Conservation (phyloP, 1,140 invertebrate species). For the Prorops nasuta region DNA sequence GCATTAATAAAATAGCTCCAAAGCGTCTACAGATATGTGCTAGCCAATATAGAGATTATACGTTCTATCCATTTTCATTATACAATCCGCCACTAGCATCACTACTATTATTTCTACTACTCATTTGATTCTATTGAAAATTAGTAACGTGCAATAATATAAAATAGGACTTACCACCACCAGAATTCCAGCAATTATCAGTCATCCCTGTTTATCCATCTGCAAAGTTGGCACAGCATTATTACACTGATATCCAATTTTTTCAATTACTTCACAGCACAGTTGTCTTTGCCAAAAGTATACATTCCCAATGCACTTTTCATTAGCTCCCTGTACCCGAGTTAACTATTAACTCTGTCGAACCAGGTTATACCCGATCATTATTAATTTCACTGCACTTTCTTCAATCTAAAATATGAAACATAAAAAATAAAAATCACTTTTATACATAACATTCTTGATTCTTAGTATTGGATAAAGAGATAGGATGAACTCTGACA, state of each 20-base stretch:
- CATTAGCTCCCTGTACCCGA: slow-evolving; percentile 9
- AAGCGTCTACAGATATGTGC: no score
- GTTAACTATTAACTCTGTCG: slow-evolving; percentile 12
- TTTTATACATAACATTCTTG: no score
- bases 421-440: no score
- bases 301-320: slow-evolving; percentile 30
- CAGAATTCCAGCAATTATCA: slow-evolving; percentile 64
- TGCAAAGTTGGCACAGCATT: slow-evolving; percentile 51
- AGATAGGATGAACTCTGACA: no score
- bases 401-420: neutral
- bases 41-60: no score
- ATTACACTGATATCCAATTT: slow-evolving; percentile 42
- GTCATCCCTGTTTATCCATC: slow-evolving; percentile 62
- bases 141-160: no score
- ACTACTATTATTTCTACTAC: no score
- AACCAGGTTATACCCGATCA: slow-evolving; percentile 19
- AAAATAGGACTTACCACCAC: slow-evolving; percentile 65
- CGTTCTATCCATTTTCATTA: no score
- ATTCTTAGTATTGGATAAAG: no score
- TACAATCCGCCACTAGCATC: no score
- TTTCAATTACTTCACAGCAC: slow-evolving; percentile 42
- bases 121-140: no score
- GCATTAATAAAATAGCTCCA: no score
- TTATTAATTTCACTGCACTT: slow-evolving; percentile 14
- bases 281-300: slow-evolving; percentile 23